phyloP scores from a whole-genome alignment of 2,888 invertebrate species.

The Agonopterix subpropinquella region DNA sequence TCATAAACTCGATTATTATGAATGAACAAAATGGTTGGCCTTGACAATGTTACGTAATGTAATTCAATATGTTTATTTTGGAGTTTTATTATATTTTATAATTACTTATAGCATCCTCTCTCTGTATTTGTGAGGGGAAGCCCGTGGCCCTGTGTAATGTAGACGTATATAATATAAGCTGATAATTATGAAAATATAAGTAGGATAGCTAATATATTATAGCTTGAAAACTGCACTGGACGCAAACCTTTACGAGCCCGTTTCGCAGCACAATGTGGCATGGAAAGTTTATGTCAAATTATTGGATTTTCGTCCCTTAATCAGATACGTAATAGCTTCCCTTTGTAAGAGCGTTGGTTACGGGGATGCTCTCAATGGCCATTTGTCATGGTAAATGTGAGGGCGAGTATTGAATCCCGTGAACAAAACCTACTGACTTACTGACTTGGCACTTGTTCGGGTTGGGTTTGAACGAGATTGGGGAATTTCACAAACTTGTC shows the following conservation, averaged over 20 bases:
- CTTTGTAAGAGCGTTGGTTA: constrained; percentile 21
- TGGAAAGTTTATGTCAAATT: constrained; percentile 44
- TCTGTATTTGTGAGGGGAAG: too few relatives aligned
- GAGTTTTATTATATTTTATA: too few relatives aligned
- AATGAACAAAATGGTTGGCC: too few relatives aligned
- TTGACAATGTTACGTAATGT: too few relatives aligned
- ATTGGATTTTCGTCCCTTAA: constrained; percentile 45
- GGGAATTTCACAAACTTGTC: neutral
- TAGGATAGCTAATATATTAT: neutral
- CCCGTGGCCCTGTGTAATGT: too few relatives aligned
- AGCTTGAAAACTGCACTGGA: too few relatives aligned
- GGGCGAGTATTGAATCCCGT: constrained; percentile 4
- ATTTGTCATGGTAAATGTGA: constrained; percentile 23
- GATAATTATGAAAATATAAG: too few relatives aligned
- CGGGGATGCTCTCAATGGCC: constrained; percentile 17
- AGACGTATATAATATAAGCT: too few relatives aligned
- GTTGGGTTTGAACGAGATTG: neutral
- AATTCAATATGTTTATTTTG: too few relatives aligned
- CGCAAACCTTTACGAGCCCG: too few relatives aligned
- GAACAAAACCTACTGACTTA: constrained; percentile 4
- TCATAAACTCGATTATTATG: too few relatives aligned
- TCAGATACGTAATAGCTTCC: constrained; percentile 28
- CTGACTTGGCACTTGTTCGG: neutral
- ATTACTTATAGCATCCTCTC: too few relatives aligned
- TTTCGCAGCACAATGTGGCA: constrained; percentile 21